phyloP scores from a whole-genome alignment of 2,113 vertebrate species.

The Pavo muticus region DNA sequence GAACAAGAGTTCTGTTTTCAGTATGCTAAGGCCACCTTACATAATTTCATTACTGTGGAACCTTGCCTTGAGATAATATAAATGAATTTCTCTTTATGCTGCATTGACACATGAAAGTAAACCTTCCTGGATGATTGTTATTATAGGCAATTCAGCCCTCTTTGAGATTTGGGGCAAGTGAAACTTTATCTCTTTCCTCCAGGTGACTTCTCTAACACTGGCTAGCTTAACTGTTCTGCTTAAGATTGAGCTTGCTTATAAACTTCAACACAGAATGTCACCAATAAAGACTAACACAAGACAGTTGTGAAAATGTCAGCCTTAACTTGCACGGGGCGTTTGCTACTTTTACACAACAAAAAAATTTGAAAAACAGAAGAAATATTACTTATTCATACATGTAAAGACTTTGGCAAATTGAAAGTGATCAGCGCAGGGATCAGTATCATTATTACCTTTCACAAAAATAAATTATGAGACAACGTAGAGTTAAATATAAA shows the following conservation, averaged over 20 bases:
- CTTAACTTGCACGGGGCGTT: neutral
- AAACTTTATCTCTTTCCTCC: neutral
- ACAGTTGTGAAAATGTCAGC: neutral
- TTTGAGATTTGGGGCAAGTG: neutral
- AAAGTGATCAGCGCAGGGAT: neutral
- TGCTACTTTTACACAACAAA: neutral
- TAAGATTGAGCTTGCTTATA: neutral
- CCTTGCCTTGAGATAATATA: neutral
- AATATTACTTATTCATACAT: neutral
- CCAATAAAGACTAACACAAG: accelerated
- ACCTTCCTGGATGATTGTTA: accelerated
- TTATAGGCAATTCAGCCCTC: neutral
- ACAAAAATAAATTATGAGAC: neutral
- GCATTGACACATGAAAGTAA: neutral
- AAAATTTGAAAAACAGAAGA: neutral
- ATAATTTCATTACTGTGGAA: neutral
- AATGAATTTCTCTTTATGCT: neutral
- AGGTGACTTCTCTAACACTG: neutral
- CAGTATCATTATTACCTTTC: neutral
- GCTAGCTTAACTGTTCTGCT: neutral
- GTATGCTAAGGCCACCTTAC: accelerated
- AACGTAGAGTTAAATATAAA: neutral
- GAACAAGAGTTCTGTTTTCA: neutral
- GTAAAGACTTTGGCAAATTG: neutral
- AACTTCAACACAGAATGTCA: neutral